These are phyloP conservation scores for Lerema accius DNA, from an alignment of 1,140 invertebrate genomes.

Conservation along the genomic window DNA sequence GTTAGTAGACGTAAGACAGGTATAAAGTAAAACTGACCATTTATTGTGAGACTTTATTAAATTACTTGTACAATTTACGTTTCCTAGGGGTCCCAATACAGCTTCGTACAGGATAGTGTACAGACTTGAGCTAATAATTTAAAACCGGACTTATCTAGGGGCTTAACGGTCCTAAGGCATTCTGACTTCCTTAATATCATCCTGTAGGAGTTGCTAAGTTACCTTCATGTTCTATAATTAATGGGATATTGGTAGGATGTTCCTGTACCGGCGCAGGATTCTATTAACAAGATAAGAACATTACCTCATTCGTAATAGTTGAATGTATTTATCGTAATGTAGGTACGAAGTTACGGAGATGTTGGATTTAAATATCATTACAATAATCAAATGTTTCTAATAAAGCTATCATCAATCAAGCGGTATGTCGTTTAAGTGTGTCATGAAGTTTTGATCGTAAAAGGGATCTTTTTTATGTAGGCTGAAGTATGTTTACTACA, in stretches of 20 bases:
- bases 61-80: too few species aligned
- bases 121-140: slow-evolving; percentile 27
- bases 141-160: slow-evolving; percentile 26
- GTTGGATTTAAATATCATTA: too few species aligned
- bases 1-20: too few species aligned
- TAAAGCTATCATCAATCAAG: too few species aligned
- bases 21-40: too few species aligned
- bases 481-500: too few species aligned
- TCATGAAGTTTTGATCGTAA: too few species aligned
- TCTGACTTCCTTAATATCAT: slow-evolving; percentile 35
- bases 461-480: too few species aligned
- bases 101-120: slow-evolving; percentile 20
- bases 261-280: slow-evolving; percentile 20
- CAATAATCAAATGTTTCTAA: too few species aligned
- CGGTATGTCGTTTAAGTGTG: too few species aligned
- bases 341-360: neutral
- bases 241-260: slow-evolving; percentile 29
- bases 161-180: slow-evolving; percentile 27
- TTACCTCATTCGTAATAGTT: slow-evolving; percentile 16
- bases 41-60: too few species aligned
- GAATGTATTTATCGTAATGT: slow-evolving; percentile 11
- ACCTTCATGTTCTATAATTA: slow-evolving; percentile 27
- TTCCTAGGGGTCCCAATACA: neutral
- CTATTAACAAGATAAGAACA: slow-evolving; percentile 26
- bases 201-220: slow-evolving; percentile 30